Conservation (phyloP, 2,888 invertebrate genomes). For the Mythimna loreyi region DNA sequence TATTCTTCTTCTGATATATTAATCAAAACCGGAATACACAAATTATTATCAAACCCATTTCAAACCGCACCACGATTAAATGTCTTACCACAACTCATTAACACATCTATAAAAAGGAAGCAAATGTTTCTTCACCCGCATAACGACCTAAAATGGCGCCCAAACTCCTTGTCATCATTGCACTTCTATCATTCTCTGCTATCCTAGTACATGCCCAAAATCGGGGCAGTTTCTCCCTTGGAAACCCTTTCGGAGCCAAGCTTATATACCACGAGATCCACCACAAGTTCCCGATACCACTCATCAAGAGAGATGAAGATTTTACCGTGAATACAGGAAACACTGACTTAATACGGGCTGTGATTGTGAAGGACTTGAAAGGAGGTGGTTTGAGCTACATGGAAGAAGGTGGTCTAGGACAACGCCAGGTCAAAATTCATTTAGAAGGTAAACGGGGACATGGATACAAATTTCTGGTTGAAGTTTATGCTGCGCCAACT, state of each 20-base stretch:
- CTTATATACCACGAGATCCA: conserved; percentile 62
- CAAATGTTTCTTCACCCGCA: neutral
- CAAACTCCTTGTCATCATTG: conserved; percentile 22
- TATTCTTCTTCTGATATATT: neutral
- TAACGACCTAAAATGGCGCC: conserved; percentile 37
- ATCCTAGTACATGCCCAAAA: neutral
- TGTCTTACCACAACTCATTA: conserved; percentile 35
- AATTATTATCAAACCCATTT: conserved; percentile 17
- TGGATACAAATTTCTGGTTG: conserved; percentile 68
- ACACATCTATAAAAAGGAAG: conserved; percentile 21
- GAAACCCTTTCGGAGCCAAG: conserved; percentile 35
- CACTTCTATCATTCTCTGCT: conserved; percentile 28
- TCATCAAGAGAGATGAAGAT: conserved; percentile 57
- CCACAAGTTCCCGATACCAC: conserved; percentile 59
- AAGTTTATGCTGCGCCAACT: conserved; percentile 64
- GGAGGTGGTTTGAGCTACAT: conserved; percentile 63
- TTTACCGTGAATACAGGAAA: conserved; percentile 42
- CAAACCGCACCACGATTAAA: neutral
- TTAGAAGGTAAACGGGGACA: conserved; percentile 59
- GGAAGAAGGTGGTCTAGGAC: conserved; percentile 64
- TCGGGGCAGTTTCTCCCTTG: conserved; percentile 30
- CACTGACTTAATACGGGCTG: conserved; percentile 58
- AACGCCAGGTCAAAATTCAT: conserved; percentile 62
- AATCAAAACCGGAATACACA: neutral
- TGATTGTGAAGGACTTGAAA: conserved; percentile 63